A percentile compares a stretch with the other conserved stretches of the same genome.
These are phyloP conservation scores for Sycophaga agraensis DNA, from an alignment of 1,140 invertebrate genomes.

Conservation along the genomic window DNA sequence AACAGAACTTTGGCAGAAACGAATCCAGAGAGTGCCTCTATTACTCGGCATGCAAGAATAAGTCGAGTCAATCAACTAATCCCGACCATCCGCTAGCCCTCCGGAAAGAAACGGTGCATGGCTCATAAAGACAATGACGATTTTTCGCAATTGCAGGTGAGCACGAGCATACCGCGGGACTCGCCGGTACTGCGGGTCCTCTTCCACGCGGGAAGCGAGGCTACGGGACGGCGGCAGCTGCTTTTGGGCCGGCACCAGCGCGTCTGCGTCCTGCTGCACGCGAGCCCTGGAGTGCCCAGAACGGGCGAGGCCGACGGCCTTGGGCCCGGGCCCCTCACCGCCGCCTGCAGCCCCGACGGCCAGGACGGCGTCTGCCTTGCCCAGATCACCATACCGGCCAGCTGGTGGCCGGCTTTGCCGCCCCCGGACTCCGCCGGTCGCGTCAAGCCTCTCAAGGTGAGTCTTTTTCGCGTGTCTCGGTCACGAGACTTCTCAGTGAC, in stretches of 20 bases:
- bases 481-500: no score
- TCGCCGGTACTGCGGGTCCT: conserved; percentile 83
- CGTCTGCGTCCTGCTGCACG: conserved; percentile 76
- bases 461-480: not conserved
- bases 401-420: conserved; percentile 82
- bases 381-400: conserved; percentile 76
- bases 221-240: conserved; percentile 62
- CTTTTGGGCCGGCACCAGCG: conserved; percentile 60
- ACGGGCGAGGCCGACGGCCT: conserved; percentile 18
- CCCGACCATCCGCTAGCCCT: no score
- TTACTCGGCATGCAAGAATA: no score
- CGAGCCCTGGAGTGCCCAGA: conserved; percentile 54
- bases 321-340: conserved; percentile 63
- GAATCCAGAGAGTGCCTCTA: no score
- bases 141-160: conserved; percentile 36
- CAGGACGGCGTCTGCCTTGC: conserved; percentile 88
- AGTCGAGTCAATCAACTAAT: no score
- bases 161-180: conserved; percentile 78
- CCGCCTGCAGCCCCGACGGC: conserved; percentile 83
- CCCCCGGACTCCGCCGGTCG: conserved; percentile 61
- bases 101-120: no score
- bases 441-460: conserved; percentile 61
- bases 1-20: no score
- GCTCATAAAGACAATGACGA: no score
- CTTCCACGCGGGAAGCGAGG: conserved; percentile 84